A percentile compares a stretch with the other conserved stretches of the same genome.
These are phyloP conservation scores for Nicator chloris DNA, from an alignment of 2,113 vertebrate genomes.

Conservation along the genomic window DNA sequence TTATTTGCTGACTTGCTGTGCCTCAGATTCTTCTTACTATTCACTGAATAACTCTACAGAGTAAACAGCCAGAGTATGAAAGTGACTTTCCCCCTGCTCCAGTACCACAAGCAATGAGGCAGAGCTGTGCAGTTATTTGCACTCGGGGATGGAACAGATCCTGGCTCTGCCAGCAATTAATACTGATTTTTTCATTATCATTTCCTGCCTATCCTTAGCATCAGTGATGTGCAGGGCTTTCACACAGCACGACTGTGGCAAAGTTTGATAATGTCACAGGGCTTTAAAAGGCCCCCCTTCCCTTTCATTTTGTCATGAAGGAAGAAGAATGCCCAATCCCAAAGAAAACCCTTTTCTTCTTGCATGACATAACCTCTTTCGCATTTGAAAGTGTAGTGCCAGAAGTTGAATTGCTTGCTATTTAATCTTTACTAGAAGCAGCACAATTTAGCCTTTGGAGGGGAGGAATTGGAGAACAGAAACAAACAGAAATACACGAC, in stretches of 20 bases:
- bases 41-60: background rate
- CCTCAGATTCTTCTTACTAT: background rate
- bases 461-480: constrained; percentile 49
- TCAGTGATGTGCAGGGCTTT: background rate
- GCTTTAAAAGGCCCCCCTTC: background rate
- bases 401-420: constrained; percentile 40
- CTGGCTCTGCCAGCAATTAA: background rate
- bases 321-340: background rate
- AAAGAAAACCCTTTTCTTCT: constrained; percentile 41
- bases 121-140: background rate
- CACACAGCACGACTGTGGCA: background rate
- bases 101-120: background rate
- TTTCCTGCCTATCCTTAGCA: background rate
- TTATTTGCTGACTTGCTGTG: background rate
- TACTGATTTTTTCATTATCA: background rate
- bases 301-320: constrained; percentile 2
- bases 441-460: constrained; percentile 58
- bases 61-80: background rate
- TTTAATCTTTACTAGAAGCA: constrained; percentile 51
- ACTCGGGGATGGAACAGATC: background rate
- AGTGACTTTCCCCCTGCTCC: background rate
- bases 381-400: constrained; percentile 7
- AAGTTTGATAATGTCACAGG: background rate
- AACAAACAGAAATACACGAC: constrained; percentile 52
- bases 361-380: constrained; percentile 37